Evolutionary conservation across 2,797 vertebrate species (phyloP).

Genomic region (Yasuhikotakia modesta): DNA sequence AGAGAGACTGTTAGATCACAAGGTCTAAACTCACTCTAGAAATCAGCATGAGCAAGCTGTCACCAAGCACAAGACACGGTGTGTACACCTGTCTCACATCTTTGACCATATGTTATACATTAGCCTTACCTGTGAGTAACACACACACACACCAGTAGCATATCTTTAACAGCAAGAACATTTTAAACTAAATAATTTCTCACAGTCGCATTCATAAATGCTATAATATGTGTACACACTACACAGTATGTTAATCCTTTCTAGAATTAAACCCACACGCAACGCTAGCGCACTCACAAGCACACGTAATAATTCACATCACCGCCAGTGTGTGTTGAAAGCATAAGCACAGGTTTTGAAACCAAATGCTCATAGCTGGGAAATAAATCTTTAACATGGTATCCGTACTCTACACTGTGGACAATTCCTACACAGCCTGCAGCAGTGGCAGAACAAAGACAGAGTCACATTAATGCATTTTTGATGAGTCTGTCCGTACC

Average conservation of each 20-base stretch:
- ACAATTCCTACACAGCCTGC: conserved; percentile 34
- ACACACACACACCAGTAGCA: not conserved
- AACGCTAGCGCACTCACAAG: not conserved
- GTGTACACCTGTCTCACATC: conserved; percentile 36
- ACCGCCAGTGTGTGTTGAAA: conserved; percentile 35
- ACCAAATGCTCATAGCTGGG: not conserved
- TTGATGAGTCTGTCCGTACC: conserved; percentile 66
- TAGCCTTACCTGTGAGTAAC: conserved; percentile 1
- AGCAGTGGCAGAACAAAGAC: conserved; percentile 53
- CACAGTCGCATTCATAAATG: not conserved
- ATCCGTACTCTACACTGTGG: conserved; percentile 15
- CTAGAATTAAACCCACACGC: conserved; percentile 29
- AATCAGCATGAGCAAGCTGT: conserved; percentile 28
- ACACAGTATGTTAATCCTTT: conserved; percentile 13
- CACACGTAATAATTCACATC: conserved; percentile 20
- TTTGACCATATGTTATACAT: conserved; percentile 48
- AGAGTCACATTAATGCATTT: conserved; percentile 66
- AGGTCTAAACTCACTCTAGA: conserved; percentile 27
- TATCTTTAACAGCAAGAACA: not conserved
- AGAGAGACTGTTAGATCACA: conserved; percentile 28
- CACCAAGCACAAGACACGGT: conserved; percentile 35
- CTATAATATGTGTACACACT: conserved; percentile 15
- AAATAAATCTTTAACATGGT: conserved; percentile 42
- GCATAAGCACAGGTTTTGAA: conserved; percentile 38
- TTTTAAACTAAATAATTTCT: conserved; percentile 14